Percentiles rank a stretch among this genome's conserved stretches.
Evolutionary conservation across 2,888 invertebrate genomes (phyloP).

Genomic region (Drosophila fulvimacula): DNA sequence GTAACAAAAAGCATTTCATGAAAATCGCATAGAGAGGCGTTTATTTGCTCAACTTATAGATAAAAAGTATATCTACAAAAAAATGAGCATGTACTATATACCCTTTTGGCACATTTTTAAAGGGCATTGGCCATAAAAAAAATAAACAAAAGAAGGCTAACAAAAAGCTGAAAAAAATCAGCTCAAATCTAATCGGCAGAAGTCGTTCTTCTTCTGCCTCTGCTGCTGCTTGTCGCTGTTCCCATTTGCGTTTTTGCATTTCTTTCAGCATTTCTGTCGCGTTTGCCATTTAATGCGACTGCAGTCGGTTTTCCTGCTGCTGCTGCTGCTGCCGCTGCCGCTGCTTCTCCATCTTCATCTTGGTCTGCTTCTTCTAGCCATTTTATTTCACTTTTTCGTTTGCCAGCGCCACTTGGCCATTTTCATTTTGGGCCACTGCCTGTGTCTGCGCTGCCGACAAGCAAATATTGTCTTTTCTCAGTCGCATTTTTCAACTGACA

Average conservation of each 20-base stretch:
- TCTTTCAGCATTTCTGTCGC: constrained; percentile 34
- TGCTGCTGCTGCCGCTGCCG: constrained; percentile 8
- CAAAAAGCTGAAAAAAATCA: background rate
- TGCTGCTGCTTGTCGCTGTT: constrained; percentile 10
- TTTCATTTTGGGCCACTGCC: constrained; percentile 59
- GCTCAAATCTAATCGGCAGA: constrained; percentile 57
- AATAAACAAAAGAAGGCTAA: constrained; percentile 1
- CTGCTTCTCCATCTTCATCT: constrained; percentile 11
- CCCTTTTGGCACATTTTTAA: background rate
- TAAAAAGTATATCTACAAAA: too few species aligned
- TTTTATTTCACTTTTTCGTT: constrained; percentile 55
- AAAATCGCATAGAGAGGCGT: background rate
- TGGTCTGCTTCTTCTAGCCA: constrained; percentile 24
- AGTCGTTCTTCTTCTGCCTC: constrained; percentile 18
- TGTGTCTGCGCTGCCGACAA: constrained; percentile 53
- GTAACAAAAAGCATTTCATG: too few species aligned
- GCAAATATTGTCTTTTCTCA: constrained; percentile 75
- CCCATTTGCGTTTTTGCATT: constrained; percentile 26
- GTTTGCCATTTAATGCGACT: constrained; percentile 60
- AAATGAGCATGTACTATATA: too few species aligned
- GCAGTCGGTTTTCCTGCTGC: constrained; percentile 33
- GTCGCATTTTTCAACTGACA: constrained; percentile 68
- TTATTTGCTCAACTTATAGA: too few species aligned
- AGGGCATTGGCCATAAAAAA: constrained; percentile 7
- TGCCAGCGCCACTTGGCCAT: constrained; percentile 47